These are phyloP conservation scores for Tetramorium alpestre DNA, from an alignment of 1,140 invertebrate genomes.

Conservation along the genomic window DNA sequence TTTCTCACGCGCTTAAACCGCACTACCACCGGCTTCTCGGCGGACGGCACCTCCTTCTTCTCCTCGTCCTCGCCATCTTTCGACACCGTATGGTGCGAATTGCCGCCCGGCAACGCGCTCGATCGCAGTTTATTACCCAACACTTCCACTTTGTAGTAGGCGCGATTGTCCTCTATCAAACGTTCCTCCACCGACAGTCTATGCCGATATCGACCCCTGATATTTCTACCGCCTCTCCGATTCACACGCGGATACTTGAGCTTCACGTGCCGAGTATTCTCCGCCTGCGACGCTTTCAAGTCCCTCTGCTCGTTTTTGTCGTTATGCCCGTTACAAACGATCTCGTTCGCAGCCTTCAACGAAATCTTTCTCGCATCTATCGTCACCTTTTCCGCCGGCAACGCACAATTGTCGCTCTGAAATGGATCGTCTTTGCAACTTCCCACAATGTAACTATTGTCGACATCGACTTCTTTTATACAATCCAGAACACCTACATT, in stretches of 20 bases:
- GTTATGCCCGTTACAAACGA: slow-evolving; percentile 57
- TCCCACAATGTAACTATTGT: slow-evolving; percentile 12
- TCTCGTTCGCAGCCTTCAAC: slow-evolving; percentile 31
- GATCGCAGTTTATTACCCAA: slow-evolving; percentile 90
- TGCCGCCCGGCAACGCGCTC: slow-evolving; percentile 81
- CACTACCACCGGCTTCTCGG: slow-evolving; percentile 88
- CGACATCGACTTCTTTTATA: slow-evolving; percentile 39
- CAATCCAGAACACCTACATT: slow-evolving; percentile 18
- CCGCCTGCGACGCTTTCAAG: slow-evolving; percentile 32
- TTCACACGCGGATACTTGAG: slow-evolving; percentile 43
- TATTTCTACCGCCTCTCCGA: slow-evolving; percentile 77
- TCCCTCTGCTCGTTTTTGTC: slow-evolving; percentile 56
- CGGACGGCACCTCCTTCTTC: slow-evolving; percentile 82
- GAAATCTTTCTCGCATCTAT: slow-evolving; percentile 43
- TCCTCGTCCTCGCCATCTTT: slow-evolving; percentile 74
- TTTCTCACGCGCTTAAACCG: slow-evolving; percentile 90
- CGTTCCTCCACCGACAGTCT: slow-evolving; percentile 87
- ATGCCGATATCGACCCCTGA: slow-evolving; percentile 80
- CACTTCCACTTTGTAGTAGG: slow-evolving; percentile 91
- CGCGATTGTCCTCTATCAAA: slow-evolving; percentile 87
- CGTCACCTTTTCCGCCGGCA: slow-evolving; percentile 11
- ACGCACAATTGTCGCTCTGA: slow-evolving; percentile 39
- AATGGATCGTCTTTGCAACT: slow-evolving; percentile 39
- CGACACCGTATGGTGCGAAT: slow-evolving; percentile 58
- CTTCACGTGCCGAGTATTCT: slow-evolving; percentile 56